Percentiles rank a stretch among this genome's conserved stretches.
These are phyloP conservation scores for Neotoma lepida DNA, from an alignment of 2,113 vertebrate genomes.

Conservation along the genomic window DNA sequence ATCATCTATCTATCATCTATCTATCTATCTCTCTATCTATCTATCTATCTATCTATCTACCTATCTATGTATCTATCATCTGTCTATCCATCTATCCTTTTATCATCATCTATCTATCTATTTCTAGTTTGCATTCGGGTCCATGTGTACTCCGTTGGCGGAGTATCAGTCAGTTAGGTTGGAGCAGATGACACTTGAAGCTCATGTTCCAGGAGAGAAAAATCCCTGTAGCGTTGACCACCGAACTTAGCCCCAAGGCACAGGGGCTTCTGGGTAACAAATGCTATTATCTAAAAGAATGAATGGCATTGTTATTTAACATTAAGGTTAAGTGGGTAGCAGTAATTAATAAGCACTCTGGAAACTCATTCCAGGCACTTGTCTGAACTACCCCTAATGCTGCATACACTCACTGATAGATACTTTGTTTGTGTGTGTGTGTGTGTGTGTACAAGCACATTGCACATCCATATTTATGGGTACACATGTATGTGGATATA, in stretches of 20 bases:
- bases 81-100: too few species aligned
- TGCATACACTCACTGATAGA: neutral
- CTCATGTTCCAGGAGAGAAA: neutral
- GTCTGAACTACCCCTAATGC: neutral
- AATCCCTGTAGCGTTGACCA: neutral
- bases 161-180: neutral
- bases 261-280: conserved; percentile 35
- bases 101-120: too few species aligned
- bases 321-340: conserved; percentile 9
- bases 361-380: conserved; percentile 31
- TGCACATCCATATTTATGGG: neutral
- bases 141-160: neutral
- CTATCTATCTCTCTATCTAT: too few species aligned
- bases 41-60: too few species aligned
- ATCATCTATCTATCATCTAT: too few species aligned
- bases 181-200: neutral
- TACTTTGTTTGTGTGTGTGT: neutral
- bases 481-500: neutral
- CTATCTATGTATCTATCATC: too few species aligned
- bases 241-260: conserved; percentile 4
- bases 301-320: neutral
- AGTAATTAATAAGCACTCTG: conserved; percentile 38
- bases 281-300: conserved; percentile 25
- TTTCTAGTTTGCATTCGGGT: conserved; percentile 8
- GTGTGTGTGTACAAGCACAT: neutral